These are phyloP conservation scores for Siderastrea radians DNA, from an alignment of 92 coral and sea anemone genomes.

Conservation along the genomic window DNA sequence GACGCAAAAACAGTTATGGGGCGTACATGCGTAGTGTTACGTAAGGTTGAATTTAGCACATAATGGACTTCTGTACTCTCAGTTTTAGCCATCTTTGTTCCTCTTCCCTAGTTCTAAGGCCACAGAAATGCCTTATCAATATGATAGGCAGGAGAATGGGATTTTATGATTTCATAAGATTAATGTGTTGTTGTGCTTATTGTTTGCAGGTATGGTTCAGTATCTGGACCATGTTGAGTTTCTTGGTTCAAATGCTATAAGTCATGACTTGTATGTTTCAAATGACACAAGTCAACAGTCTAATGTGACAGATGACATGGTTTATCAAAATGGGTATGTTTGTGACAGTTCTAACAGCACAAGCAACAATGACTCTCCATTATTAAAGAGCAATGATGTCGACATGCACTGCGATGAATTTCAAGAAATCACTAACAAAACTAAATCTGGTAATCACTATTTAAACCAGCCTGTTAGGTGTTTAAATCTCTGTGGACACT, in stretches of 20 bases:
- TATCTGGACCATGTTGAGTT: slow-evolving; percentile 35
- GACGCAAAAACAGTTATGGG: too few relatives aligned
- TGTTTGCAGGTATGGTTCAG: slow-evolving; percentile 31
- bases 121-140: too few relatives aligned
- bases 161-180: neutral
- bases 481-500: slow-evolving; percentile 75
- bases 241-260: slow-evolving; percentile 37
- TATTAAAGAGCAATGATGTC: slow-evolving; percentile 31
- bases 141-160: neutral
- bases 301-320: too few relatives aligned
- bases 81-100: neutral
- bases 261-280: slow-evolving; percentile 27
- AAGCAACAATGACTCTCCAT: neutral
- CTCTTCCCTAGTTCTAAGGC: neutral
- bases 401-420: slow-evolving; percentile 57
- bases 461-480: slow-evolving; percentile 70
- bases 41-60: too few relatives aligned
- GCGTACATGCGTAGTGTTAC: too few relatives aligned
- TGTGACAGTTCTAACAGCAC: neutral
- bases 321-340: slow-evolving; percentile 18
- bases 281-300: neutral
- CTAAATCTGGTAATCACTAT: slow-evolving; percentile 24
- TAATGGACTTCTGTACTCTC: neutral
- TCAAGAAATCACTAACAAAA: neutral
- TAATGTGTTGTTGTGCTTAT: neutral